Base-by-base conservation (phyloP, 2,888 invertebrate genomes). In the Heteropelma amictum region DNA sequence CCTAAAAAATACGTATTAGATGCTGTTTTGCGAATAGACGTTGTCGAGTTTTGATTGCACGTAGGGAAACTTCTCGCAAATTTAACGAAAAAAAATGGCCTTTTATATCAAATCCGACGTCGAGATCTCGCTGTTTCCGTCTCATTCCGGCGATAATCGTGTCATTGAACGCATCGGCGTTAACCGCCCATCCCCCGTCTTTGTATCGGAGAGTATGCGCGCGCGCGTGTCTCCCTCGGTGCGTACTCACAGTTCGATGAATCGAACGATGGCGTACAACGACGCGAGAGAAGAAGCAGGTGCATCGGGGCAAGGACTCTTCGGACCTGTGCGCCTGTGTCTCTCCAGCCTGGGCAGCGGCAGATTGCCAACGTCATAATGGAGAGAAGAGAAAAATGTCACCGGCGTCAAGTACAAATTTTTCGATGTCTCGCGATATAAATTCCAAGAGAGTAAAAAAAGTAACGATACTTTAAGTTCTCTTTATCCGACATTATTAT, bases 251-350 rank as follows among this genome's bases (percentile, higher is more conserved):
- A 53, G 69, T 64, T 63, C 58, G 56, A 45, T 74, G 73, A 58
- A 69, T 69, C 69, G 64, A 19, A 53, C 73, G 69, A 69, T 70
- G 63, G 63, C n/a, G n/a, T 70, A 70, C 70, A 63, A 63, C 70
- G 51, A 64, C 49, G 38, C 56, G 19, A 47, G 3, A 40, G 8
- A 23, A 12, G 26, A 51, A 53, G 73, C 73, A 74, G 73, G 73
- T 74, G 73, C 73, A 74, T 53, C 68, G 56, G 58, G 35, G 51
- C 73, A 73, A 73, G 73, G 73, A 73, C 68, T 73, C 61, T 72
- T 68, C 40, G 38, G 45, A 58, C 40, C 40, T 17, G 35, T 33
- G 19, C 35, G n/a, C 17, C 33, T 30, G 4, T 65, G 10, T 51
- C 26, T 28, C 51, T 30, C 17, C 8, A 8, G 40, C 14, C 65